Conservation (phyloP, 2,797 vertebrate species). For the Cuculus canorus region DNA sequence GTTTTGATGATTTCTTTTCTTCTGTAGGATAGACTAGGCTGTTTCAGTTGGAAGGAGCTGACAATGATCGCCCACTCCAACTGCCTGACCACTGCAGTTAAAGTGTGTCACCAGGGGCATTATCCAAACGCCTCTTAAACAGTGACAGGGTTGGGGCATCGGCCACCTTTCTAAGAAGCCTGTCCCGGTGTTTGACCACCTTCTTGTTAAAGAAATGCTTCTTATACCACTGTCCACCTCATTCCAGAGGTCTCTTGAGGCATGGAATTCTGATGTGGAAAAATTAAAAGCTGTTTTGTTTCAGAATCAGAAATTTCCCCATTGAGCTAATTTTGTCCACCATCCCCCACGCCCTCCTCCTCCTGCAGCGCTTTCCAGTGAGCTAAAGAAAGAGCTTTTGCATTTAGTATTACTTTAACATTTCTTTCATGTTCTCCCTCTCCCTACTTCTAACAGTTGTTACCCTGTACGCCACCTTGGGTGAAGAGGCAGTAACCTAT, state of each 20-base stretch:
- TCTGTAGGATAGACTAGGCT: not conserved
- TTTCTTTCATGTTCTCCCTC: not conserved
- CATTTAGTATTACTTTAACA: not conserved
- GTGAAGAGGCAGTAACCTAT: constrained; percentile 91
- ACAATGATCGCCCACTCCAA: accelerated
- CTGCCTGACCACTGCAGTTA: not conserved
- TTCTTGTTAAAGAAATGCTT: not conserved
- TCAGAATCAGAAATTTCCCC: not conserved
- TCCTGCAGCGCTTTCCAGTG: not conserved
- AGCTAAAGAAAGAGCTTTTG: not conserved
- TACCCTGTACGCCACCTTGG: constrained; percentile 95
- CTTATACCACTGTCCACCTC: not conserved
- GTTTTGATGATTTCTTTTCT: not conserved
- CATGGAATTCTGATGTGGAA: not conserved
- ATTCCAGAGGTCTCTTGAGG: not conserved
- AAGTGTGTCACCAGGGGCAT: not conserved
- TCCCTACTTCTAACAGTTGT: constrained; percentile 83
- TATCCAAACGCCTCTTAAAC: not conserved
- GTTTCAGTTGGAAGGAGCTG: not conserved
- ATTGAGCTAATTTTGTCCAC: not conserved
- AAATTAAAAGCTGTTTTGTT: not conserved
- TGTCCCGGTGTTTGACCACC: not conserved
- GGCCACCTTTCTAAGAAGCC: not conserved
- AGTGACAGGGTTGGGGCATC: not conserved
- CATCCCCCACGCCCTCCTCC: no score